phyloP scores from a whole-genome alignment of 2,888 invertebrate species.

The Platerodrilus igneus region DNA sequence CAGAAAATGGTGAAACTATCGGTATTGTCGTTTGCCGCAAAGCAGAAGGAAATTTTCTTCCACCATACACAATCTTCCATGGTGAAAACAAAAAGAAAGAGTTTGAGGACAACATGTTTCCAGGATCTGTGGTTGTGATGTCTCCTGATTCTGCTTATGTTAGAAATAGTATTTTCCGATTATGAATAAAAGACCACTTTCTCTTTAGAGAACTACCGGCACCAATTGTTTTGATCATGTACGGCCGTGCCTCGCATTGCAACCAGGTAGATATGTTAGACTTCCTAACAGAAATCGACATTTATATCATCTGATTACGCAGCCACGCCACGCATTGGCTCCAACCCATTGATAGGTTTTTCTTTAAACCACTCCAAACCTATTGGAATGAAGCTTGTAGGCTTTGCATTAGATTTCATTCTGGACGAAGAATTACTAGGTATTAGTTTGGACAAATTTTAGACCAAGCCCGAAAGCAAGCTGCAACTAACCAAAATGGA shows the following conservation, averaged over 20 bases:
- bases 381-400: slow-evolving; percentile 8
- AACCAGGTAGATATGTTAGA: slow-evolving; percentile 8
- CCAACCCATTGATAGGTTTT: slow-evolving; percentile 11
- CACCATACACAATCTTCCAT: no score
- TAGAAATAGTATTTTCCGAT: no score
- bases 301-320: slow-evolving; percentile 9
- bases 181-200: no score
- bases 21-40: no score
- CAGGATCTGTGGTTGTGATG: no score
- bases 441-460: slow-evolving; percentile 10
- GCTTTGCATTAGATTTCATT: slow-evolving; percentile 7
- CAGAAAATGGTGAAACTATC: no score
- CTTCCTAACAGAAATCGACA: slow-evolving; percentile 11
- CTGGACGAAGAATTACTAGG: slow-evolving; percentile 10
- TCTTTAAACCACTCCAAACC: slow-evolving; percentile 11
- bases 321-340: slow-evolving; percentile 9
- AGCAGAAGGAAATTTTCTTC: no score
- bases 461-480: slow-evolving; percentile 10
- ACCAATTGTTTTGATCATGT: no score
- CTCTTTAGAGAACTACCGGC: no score
- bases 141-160: no score
- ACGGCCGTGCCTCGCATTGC: slow-evolving; percentile 8
- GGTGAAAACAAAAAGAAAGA: no score
- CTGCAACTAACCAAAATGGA: slow-evolving; percentile 9
- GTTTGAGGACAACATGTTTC: no score